Conservation (phyloP, 2,888 invertebrate genomes). For the Frankliniella intonsa region DNA sequence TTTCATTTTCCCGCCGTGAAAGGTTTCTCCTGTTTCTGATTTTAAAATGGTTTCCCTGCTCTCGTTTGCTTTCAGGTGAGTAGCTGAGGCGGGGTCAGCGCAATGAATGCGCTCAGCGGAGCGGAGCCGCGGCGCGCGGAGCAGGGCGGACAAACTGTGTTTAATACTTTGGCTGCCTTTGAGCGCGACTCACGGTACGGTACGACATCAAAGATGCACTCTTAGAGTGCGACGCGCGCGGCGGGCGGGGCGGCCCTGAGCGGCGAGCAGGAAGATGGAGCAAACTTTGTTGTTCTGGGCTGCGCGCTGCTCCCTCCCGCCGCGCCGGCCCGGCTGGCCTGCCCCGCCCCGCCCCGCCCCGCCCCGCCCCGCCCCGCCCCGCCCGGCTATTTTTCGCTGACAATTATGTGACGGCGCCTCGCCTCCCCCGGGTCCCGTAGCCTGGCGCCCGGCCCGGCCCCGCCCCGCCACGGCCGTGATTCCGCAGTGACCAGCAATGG, state of each 20-base stretch:
- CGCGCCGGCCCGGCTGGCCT: background rate
- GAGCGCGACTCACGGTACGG: background rate
- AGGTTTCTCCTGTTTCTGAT: too few relatives aligned
- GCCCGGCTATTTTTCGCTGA: background rate
- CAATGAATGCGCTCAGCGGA: background rate
- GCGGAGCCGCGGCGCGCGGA: too few relatives aligned
- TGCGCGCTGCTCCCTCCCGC: background rate
- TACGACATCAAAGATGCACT: too few relatives aligned
- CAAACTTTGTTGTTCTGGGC: background rate
- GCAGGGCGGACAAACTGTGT: background rate
- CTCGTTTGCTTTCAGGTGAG: too few relatives aligned
- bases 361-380: too few relatives aligned
- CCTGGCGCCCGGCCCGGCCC: too few relatives aligned
- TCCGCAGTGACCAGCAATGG: conserved; percentile 6
- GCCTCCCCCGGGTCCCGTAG: background rate
- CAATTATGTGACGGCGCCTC: background rate
- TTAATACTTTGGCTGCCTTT: background rate
- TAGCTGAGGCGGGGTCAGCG: too few relatives aligned
- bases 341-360: too few relatives aligned
- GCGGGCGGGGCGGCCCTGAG: background rate
- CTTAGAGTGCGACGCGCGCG: background rate
- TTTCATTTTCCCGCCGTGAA: too few relatives aligned
- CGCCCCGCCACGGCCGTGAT: background rate
- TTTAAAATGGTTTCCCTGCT: too few relatives aligned
- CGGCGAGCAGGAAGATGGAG: background rate